phyloP scores from a whole-genome alignment of 1,140 invertebrate genomes.

The Drosophila kepulauana region DNA sequence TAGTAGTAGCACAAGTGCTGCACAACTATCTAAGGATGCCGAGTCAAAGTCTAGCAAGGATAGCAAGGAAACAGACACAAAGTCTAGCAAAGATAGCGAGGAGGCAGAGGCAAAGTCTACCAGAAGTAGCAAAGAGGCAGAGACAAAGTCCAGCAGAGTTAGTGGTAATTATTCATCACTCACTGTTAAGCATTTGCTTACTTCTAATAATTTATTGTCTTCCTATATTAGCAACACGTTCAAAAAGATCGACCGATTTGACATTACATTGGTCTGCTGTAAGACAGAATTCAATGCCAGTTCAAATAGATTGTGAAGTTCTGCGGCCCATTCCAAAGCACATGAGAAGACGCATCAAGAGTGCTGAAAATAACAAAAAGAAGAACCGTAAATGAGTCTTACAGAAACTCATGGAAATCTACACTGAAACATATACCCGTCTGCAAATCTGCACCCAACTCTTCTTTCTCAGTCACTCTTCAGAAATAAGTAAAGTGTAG shows the following conservation, averaged over 20 bases:
- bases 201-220: not conserved
- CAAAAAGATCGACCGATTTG: conserved; percentile 29
- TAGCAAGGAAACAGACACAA: not conserved
- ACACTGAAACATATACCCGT: not conserved
- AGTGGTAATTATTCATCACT: conserved; percentile 35
- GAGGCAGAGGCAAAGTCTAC: not conserved
- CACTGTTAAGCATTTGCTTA: not conserved
- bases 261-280: conserved; percentile 62
- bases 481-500: conserved; percentile 14
- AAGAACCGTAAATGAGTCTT: conserved; percentile 31
- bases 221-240: conserved; percentile 19
- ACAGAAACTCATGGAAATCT: not conserved
- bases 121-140: not conserved
- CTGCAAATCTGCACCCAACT: not conserved
- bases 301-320: conserved; percentile 82
- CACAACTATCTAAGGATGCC: not conserved
- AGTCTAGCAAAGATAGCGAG: conserved; percentile 4
- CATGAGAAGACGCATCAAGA: conserved; percentile 73
- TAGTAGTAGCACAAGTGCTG: conserved; percentile 27
- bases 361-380: conserved; percentile 63
- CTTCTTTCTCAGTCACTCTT: not conserved
- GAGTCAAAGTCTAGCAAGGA: not conserved
- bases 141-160: not conserved
- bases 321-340: conserved; percentile 80
- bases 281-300: conserved; percentile 82